A percentile compares a stretch with the other conserved stretches of the same genome.
phyloP scores from a whole-genome alignment of 2,888 invertebrate species.

The Timandra comae region DNA sequence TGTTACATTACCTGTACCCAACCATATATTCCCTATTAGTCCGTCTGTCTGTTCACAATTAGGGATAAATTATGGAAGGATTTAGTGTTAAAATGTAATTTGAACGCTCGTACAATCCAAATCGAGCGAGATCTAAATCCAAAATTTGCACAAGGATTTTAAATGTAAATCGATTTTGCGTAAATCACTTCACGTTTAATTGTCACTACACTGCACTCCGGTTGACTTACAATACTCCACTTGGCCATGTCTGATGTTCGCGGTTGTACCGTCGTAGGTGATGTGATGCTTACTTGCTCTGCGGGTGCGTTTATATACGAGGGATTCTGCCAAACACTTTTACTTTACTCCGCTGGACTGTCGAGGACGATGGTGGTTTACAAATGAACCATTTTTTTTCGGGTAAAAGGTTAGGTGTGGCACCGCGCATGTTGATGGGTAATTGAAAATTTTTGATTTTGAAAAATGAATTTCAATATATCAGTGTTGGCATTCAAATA shows the following conservation, averaged over 20 bases:
- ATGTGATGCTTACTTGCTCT: conserved; percentile 47
- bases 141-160: conserved; percentile 11
- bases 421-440: conserved; percentile 7
- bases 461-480: too few relatives aligned
- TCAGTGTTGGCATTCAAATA: too few relatives aligned
- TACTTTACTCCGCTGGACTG: conserved; percentile 47
- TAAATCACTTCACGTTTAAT: conserved; percentile 13
- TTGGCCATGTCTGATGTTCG: conserved; percentile 60
- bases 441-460: neutral
- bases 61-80: too few relatives aligned
- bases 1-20: neutral
- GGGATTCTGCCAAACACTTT: conserved; percentile 62
- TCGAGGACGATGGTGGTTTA: conserved; percentile 59
- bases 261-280: conserved; percentile 45
- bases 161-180: too few relatives aligned
- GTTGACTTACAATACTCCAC: conserved; percentile 68
- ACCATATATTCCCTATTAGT: too few relatives aligned
- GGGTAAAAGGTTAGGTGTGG: conserved; percentile 26
- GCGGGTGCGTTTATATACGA: conserved; percentile 57
- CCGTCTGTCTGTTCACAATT: too few relatives aligned
- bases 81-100: too few relatives aligned
- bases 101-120: conserved; percentile 3
- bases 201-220: conserved; percentile 62
- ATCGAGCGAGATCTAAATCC: conserved; percentile 4
- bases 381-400: conserved; percentile 50